Evolutionary conservation across 2,797 vertebrate species (phyloP).

Genomic region (Sebastiscus tertius): DNA sequence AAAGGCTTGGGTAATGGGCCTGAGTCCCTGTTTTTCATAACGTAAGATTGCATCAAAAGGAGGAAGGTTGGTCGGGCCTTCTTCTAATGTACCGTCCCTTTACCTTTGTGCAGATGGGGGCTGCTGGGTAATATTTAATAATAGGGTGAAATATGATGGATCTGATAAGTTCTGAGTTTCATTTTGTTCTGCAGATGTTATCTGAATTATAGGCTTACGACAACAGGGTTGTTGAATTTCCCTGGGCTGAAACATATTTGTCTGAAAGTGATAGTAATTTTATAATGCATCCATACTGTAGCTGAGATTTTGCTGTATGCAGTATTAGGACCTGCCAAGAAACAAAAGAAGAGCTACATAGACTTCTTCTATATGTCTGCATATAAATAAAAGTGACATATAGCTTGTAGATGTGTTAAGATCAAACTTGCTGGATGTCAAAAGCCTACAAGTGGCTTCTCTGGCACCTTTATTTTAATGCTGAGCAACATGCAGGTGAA

Average conservation of each 20-base stretch:
- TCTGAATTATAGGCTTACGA: slow-evolving; percentile 16
- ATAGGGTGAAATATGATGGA: background rate
- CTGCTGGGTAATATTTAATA: slow-evolving; percentile 10
- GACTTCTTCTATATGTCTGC: background rate
- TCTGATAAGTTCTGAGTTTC: slow-evolving; percentile 33
- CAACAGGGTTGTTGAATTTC: background rate
- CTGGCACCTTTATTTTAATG: background rate
- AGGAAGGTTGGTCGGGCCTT: background rate
- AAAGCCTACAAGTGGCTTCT: background rate
- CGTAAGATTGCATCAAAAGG: background rate
- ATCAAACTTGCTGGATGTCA: slow-evolving; percentile 13
- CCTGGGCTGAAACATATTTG: background rate
- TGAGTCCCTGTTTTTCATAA: background rate
- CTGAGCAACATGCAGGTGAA: slow-evolving; percentile 22
- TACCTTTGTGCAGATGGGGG: background rate
- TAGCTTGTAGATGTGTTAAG: background rate
- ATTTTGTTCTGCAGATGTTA: slow-evolving; percentile 36
- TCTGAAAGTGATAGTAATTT: background rate
- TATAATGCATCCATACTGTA: background rate
- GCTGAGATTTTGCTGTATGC: background rate
- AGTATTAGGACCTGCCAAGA: background rate
- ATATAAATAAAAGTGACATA: background rate
- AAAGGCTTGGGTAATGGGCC: background rate
- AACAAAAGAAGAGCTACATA: background rate
- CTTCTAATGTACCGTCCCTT: no score